Conservation (phyloP, 2,797 vertebrate genomes). For the Syndactyla subalaris region DNA sequence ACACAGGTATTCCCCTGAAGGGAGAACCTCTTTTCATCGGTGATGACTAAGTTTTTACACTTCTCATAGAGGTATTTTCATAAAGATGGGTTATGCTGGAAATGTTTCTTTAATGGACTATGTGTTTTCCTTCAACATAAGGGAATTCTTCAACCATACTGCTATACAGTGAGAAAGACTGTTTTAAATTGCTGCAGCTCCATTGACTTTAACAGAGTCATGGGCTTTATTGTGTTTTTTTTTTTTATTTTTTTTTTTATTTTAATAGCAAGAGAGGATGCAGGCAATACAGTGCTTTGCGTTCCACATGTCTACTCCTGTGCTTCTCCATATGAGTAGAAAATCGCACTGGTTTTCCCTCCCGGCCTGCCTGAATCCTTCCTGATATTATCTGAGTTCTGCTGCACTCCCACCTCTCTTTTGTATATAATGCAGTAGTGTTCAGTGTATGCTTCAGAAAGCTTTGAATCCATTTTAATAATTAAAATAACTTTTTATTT, state of each 20-base stretch:
- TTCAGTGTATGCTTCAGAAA: neutral
- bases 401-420: neutral
- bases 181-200: neutral
- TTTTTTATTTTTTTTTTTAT: neutral
- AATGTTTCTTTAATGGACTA: neutral
- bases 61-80: neutral
- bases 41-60: neutral
- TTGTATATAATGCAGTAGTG: neutral
- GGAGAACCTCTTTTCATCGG: neutral
- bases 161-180: neutral
- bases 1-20: neutral
- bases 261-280: neutral
- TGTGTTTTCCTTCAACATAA: neutral
- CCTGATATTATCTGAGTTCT: neutral
- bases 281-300: neutral
- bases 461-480: neutral
- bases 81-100: neutral
- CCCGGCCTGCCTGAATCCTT: neutral
- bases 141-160: neutral
- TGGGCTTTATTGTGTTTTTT: neutral
- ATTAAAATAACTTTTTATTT: neutral
- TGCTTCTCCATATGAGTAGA: neutral
- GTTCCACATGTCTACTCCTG: neutral
- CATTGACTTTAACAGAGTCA: constrained; percentile 2
- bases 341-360: neutral